Percentiles rank a stretch among this genome's conserved stretches.
phyloP scores from a whole-genome alignment of 1,140 invertebrate genomes.

The Drosophila tsacasi region DNA sequence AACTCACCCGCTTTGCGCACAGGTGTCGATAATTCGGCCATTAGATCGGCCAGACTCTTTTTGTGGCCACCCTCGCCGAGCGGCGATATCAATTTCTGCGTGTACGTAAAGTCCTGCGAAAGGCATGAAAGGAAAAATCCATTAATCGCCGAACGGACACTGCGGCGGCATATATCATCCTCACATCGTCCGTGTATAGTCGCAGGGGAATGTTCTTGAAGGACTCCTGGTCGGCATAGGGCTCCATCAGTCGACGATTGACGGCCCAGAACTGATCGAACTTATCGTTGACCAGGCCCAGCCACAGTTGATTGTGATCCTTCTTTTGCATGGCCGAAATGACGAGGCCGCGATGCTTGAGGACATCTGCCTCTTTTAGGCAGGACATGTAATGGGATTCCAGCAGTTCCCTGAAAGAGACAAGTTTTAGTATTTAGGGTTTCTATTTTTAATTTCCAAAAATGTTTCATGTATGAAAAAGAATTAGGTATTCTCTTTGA shows the following conservation, averaged over 20 bases:
- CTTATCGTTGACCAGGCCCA: slow-evolving; percentile 97
- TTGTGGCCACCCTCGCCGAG: slow-evolving; percentile 90
- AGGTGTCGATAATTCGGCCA: slow-evolving; percentile 88
- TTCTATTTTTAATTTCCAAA: not conserved
- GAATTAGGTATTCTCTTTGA: not conserved
- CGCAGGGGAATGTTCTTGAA: slow-evolving; percentile 97
- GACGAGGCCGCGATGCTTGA: slow-evolving; percentile 97
- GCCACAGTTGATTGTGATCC: slow-evolving; percentile 98
- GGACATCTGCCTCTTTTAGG: slow-evolving; percentile 98
- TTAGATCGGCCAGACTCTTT: slow-evolving; percentile 90
- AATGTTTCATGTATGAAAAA: no score
- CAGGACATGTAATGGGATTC: slow-evolving; percentile 97
- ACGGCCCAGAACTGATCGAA: slow-evolving; percentile 99
- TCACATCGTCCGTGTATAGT: slow-evolving; percentile 90
- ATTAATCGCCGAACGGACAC: slow-evolving; percentile 9
- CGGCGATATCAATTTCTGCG: slow-evolving; percentile 92
- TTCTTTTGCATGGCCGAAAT: slow-evolving; percentile 98
- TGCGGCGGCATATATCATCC: slow-evolving; percentile 2
- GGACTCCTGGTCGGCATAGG: slow-evolving; percentile 89
- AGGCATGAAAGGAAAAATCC: not conserved
- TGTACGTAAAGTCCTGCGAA: slow-evolving; percentile 88
- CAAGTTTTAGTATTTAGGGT: not conserved
- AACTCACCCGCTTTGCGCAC: slow-evolving; percentile 79
- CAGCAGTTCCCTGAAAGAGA: slow-evolving; percentile 92
- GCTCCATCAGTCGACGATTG: slow-evolving; percentile 97